These are phyloP conservation scores for Burhinus oedicnemus DNA, from an alignment of 2,113 vertebrate species.

Conservation along the genomic window DNA sequence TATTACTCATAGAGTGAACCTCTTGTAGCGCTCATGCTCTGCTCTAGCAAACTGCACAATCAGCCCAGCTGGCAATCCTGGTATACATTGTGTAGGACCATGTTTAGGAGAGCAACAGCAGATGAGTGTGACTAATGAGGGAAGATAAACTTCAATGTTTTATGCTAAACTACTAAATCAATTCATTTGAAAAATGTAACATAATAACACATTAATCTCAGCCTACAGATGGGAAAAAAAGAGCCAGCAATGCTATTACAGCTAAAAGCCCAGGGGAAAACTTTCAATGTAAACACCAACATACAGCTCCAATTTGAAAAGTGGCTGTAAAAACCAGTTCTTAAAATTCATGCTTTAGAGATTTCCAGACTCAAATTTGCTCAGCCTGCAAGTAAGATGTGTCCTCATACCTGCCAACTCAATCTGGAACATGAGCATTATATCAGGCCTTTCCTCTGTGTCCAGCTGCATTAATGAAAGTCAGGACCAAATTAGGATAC, in stretches of 20 bases:
- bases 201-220: slow-evolving; percentile 20
- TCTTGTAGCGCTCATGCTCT: background rate
- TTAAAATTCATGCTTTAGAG: background rate
- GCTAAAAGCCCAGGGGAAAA: background rate
- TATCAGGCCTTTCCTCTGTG: background rate
- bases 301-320: slow-evolving; percentile 5
- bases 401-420: background rate
- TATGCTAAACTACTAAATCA: slow-evolving; percentile 2
- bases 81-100: background rate
- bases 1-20: background rate
- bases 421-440: background rate
- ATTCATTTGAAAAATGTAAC: slow-evolving; percentile 26
- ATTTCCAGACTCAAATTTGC: background rate
- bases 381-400: background rate
- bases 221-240: background rate
- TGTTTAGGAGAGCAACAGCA: background rate
- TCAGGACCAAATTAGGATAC: background rate
- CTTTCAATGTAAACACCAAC: slow-evolving; percentile 1
- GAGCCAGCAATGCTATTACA: background rate
- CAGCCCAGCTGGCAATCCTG: background rate
- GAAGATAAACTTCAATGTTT: slow-evolving; percentile 1
- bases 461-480: background rate
- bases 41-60: background rate
- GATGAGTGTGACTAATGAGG: slow-evolving; percentile 2
- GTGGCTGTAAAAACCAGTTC: background rate